Evolutionary conservation across 2,888 invertebrate species (phyloP).

Genomic region (Saturnia japonica): DNA sequence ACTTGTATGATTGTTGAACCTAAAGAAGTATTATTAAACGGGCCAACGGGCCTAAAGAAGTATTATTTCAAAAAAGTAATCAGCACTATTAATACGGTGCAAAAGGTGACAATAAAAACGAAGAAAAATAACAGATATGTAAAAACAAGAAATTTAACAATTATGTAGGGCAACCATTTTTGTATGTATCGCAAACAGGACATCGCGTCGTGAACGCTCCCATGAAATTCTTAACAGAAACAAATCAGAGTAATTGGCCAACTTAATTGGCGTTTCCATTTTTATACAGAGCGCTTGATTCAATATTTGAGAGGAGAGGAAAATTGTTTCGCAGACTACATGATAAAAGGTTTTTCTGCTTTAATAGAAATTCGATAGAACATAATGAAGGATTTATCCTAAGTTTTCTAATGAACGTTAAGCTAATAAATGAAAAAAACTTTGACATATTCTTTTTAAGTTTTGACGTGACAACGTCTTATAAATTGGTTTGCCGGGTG

Average conservation of each 20-base stretch:
- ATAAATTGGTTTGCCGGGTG: too few species aligned
- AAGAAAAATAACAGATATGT: neutral
- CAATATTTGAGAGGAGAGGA: neutral
- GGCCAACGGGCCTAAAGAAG: too few species aligned
- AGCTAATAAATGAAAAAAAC: too few species aligned
- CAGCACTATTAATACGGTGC: neutral
- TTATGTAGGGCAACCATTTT: slow-evolving; percentile 7
- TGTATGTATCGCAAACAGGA: neutral
- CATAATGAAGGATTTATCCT: neutral
- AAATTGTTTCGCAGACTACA: neutral
- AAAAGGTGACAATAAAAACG: neutral
- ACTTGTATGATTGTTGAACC: too few species aligned
- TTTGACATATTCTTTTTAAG: too few species aligned
- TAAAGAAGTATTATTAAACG: too few species aligned
- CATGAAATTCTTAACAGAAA: slow-evolving; percentile 13
- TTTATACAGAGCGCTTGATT: neutral
- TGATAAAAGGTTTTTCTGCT: neutral
- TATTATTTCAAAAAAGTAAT: too few species aligned
- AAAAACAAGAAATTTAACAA: neutral
- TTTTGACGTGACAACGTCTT: too few species aligned
- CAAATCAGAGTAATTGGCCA: neutral
- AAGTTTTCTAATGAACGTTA: too few species aligned
- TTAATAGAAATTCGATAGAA: neutral
- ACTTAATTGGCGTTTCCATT: neutral
- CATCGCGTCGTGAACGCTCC: neutral